Base-by-base conservation (phyloP, 1,140 invertebrate species). In the Anastrepha ludens region DNA sequence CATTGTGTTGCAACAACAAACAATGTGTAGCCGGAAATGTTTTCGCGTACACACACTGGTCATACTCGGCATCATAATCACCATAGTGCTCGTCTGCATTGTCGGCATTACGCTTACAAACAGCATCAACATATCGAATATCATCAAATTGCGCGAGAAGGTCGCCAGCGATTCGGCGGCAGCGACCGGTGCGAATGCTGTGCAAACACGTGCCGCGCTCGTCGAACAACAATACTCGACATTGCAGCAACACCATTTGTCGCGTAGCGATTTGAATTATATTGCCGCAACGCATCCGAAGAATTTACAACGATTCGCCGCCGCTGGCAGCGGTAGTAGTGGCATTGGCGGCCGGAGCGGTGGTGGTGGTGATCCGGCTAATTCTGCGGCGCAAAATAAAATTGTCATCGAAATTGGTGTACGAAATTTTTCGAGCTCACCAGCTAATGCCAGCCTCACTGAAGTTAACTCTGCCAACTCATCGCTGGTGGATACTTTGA, bases 71-170 rank as follows among this genome's bases (percentile, higher is more conserved):
- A 91, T 93, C 81, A 89, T 93, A 88, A 87, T 92, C 87, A 93
- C 91, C 89, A 93, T 93, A 29, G 89, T 93, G n/a, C 88, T 93
- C 88, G 92, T 93, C 89, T 93, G 90, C 91, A 93, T 93, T 29
- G 93, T 92, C 89, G 92, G 92, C 89, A 92, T 93, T 50, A 93
- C 92, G 0, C 88, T 93, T 3, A 93, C 92, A n/a, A 93, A 92
- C 87, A 92, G 91, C 89, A 92, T 93, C 55, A 93, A 93, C 89
- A 91, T 93, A 85, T 92, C 92, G 60, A 93, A 93, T 47, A 93
- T 93, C 55, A 90, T 93, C 0, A 92, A 92, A 88, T 87, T 93
- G 87, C 90, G 92, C 58, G 92, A 93, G 29, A 93, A 93, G 86
- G 92, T 93, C 59, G 91, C 91, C 88, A 92, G 91, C 89, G 92